These are phyloP conservation scores for Fragum whitleyi DNA, from an alignment of 2,888 invertebrate species.

Conservation along the genomic window DNA sequence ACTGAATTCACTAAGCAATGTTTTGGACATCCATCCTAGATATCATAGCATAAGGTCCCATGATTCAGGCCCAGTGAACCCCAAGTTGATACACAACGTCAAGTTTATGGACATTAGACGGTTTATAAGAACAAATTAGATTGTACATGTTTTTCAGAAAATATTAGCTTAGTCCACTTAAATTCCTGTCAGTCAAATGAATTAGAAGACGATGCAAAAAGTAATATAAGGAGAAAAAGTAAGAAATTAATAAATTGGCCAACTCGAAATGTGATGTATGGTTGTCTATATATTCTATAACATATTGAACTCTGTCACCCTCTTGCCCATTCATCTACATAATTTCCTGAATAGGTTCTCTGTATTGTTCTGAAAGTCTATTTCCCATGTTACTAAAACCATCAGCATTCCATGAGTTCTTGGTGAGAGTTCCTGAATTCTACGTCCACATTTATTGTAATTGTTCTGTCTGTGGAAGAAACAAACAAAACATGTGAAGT, in stretches of 20 bases:
- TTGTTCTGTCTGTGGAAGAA: neutral
- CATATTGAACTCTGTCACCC: constrained; percentile 17
- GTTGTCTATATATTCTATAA: neutral
- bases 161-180: too few species aligned
- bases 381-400: neutral
- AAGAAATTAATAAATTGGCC: neutral
- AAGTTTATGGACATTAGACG: too few species aligned
- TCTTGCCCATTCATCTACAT: neutral
- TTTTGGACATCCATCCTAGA: too few species aligned
- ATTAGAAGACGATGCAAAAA: too few species aligned
- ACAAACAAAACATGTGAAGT: neutral
- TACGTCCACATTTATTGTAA: neutral
- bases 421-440: neutral
- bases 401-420: neutral
- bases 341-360: neutral
- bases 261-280: neutral
- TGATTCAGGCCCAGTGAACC: too few species aligned
- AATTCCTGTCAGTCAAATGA: too few species aligned
- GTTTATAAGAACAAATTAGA: too few species aligned
- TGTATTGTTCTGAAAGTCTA: neutral
- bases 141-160: too few species aligned
- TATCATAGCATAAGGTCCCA: too few species aligned
- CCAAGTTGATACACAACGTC: too few species aligned
- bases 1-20: too few species aligned
- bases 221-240: too few species aligned